phyloP scores from a whole-genome alignment of 2,797 vertebrate species.

The Tachyglossus aculeatus region DNA sequence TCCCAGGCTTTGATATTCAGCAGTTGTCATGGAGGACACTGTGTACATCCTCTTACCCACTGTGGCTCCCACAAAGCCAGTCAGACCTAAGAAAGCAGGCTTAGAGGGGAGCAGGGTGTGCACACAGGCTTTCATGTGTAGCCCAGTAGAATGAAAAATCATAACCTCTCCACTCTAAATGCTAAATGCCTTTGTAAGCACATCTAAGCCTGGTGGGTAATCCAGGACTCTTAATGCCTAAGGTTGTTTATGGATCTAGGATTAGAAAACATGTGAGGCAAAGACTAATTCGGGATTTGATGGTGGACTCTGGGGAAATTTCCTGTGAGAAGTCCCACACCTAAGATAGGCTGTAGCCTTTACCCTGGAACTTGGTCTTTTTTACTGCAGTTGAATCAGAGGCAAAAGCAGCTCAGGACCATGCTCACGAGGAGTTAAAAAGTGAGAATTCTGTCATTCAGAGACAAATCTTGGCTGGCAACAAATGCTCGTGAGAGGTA shows the following conservation, averaged over 20 bases:
- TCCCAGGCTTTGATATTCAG: too few relatives aligned
- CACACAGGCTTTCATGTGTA: too few relatives aligned
- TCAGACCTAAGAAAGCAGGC: too few relatives aligned
- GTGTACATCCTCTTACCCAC: too few relatives aligned
- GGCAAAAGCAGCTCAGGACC: neutral
- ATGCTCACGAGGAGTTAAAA: neutral
- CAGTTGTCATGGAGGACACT: too few relatives aligned
- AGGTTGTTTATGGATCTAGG: neutral
- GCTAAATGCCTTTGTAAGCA: neutral
- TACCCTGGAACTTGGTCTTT: neutral
- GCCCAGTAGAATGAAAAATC: too few relatives aligned
- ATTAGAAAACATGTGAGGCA: neutral
- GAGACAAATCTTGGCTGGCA: neutral
- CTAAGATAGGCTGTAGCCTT: neutral
- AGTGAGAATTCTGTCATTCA: constrained; percentile 10
- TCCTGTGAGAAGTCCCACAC: neutral
- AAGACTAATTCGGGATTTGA: neutral
- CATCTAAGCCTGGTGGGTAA: neutral
- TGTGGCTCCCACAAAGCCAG: too few relatives aligned
- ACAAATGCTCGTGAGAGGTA: neutral
- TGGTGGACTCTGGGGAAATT: neutral
- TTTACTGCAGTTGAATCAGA: constrained; percentile 9
- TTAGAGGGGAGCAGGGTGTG: too few relatives aligned
- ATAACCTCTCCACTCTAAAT: neutral
- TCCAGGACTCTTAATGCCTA: neutral